phyloP scores from a whole-genome alignment of 2,888 invertebrate genomes.

The Altica lythri region DNA sequence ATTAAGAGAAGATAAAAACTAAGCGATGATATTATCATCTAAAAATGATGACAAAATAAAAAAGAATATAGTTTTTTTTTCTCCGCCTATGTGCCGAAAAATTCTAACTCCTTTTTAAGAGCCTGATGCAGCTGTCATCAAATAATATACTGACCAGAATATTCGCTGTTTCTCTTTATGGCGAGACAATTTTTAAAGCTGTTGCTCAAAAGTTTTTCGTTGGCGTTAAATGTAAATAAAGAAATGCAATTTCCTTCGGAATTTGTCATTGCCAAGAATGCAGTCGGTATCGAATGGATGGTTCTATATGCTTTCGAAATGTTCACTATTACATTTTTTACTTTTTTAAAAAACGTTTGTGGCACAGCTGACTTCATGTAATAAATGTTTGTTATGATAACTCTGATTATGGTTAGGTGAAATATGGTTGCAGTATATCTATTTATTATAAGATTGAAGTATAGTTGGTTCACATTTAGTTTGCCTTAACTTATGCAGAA shows the following conservation, averaged over 20 bases:
- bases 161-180: constrained; percentile 1
- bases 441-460: background rate
- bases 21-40: too few relatives aligned
- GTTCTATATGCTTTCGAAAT: background rate
- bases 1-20: too few relatives aligned
- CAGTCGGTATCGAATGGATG: background rate
- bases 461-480: background rate
- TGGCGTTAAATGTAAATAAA: constrained; percentile 11
- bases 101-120: constrained; percentile 5
- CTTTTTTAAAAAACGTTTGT: background rate
- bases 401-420: background rate
- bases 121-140: constrained; percentile 3
- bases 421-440: background rate
- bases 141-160: constrained; percentile 8
- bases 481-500: too few relatives aligned
- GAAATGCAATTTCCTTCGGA: constrained; percentile 6
- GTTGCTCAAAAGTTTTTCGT: constrained; percentile 12
- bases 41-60: too few relatives aligned
- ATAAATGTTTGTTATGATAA: constrained; percentile 9
- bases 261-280: constrained; percentile 12
- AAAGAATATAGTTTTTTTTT: too few relatives aligned
- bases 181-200: constrained; percentile 5
- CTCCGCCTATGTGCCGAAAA: background rate
- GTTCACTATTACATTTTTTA: background rate
- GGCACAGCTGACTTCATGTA: background rate